Evolutionary conservation across 1,140 invertebrate species (phyloP).

Genomic region (Ostrea denselamellosa): DNA sequence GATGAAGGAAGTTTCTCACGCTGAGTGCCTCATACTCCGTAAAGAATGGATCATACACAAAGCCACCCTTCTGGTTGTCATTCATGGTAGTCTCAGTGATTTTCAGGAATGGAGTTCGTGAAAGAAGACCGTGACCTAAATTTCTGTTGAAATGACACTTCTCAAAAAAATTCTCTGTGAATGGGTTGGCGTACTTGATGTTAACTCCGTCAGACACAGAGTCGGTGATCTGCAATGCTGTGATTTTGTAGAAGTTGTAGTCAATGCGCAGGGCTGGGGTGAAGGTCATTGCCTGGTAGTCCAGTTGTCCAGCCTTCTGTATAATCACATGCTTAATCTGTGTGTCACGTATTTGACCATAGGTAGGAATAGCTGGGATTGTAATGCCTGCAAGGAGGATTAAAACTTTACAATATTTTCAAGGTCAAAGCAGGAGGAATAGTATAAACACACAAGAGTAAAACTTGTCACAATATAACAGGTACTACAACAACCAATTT

Average conservation of each 20-base stretch:
- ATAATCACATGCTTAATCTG: constrained; percentile 69
- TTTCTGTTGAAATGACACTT: constrained; percentile 69
- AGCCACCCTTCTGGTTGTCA: constrained; percentile 91
- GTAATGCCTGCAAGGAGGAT: constrained; percentile 70
- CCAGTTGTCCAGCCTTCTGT: constrained; percentile 89
- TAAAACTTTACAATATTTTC: neutral
- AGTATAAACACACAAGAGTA: no score
- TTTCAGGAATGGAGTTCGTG: constrained; percentile 67
- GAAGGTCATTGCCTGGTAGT: constrained; percentile 93
- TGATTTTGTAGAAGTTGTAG: constrained; percentile 94
- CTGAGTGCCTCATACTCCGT: constrained; percentile 81
- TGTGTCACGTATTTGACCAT: constrained; percentile 58
- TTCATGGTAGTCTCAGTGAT: constrained; percentile 67
- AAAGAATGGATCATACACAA: constrained; percentile 94
- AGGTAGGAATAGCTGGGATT: constrained; percentile 68
- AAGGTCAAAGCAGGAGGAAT: neutral
- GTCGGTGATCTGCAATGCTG: constrained; percentile 59
- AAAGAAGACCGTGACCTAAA: constrained; percentile 73
- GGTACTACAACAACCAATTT: no score
- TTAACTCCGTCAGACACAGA: constrained; percentile 87
- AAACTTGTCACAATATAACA: no score
- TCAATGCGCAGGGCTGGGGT: constrained; percentile 96
- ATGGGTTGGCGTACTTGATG: constrained; percentile 92
- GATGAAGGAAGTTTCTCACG: constrained; percentile 71
- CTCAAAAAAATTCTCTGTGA: constrained; percentile 73